A percentile compares a stretch with the other conserved stretches of the same genome.
phyloP scores from a whole-genome alignment of 2,888 invertebrate genomes.

The Hedya salicella region DNA sequence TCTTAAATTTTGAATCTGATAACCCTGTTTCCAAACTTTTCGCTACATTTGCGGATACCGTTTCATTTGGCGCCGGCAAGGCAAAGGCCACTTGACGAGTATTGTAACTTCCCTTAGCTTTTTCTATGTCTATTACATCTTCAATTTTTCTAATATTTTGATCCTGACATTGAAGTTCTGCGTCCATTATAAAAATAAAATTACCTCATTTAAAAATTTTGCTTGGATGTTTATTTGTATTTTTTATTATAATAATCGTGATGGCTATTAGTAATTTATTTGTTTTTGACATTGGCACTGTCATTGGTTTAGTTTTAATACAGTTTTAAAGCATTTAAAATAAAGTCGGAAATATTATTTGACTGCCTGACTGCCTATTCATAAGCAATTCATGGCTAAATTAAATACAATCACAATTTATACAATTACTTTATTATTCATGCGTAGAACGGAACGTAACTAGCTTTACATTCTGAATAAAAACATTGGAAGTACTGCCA shows the following conservation, averaged over 20 bases:
- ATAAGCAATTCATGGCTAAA: too few relatives aligned
- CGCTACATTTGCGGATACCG: slow-evolving; percentile 59
- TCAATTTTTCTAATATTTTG: slow-evolving; percentile 73
- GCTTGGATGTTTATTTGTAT: slow-evolving; percentile 55
- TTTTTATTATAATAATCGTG: slow-evolving; percentile 52
- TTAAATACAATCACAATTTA: too few relatives aligned
- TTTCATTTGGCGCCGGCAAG: slow-evolving; percentile 61
- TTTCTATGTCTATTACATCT: slow-evolving; percentile 78
- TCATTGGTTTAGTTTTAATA: slow-evolving; percentile 34
- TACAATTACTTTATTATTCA: neutral
- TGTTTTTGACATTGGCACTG: slow-evolving; percentile 49
- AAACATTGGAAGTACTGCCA: neutral
- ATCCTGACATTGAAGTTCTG: slow-evolving; percentile 53
- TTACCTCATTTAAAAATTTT: slow-evolving; percentile 54
- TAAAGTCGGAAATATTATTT: too few relatives aligned
- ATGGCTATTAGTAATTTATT: slow-evolving; percentile 50
- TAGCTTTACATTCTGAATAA: slow-evolving; percentile 1
- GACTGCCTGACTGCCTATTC: too few relatives aligned
- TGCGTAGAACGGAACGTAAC: slow-evolving; percentile 25
- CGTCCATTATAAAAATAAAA: slow-evolving; percentile 57
- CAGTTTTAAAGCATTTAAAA: neutral
- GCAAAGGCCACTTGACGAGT: slow-evolving; percentile 71
- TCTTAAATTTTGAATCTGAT: slow-evolving; percentile 54
- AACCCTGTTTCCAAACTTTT: slow-evolving; percentile 71
- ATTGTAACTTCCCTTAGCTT: slow-evolving; percentile 69